Conservation (phyloP, 2,888 invertebrate species). For the Pomacea canaliculata region DNA sequence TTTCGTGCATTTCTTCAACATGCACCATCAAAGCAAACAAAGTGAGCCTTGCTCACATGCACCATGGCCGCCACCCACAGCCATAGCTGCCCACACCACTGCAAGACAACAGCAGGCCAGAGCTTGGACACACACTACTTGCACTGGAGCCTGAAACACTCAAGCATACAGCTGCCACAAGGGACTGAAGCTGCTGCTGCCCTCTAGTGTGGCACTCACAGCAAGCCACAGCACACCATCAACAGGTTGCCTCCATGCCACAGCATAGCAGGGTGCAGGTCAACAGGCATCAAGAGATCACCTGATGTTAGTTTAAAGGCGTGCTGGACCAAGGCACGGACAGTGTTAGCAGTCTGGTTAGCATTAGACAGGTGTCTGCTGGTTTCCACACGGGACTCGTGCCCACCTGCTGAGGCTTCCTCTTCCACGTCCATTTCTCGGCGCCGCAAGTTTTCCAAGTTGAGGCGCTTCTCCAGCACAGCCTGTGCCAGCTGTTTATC, state of each 20-base stretch:
- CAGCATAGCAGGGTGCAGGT: background rate
- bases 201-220: background rate
- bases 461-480: conserved; percentile 62
- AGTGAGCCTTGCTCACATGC: no score
- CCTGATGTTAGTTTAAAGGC: conserved; percentile 22
- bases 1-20: no score
- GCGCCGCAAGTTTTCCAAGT: conserved; percentile 61
- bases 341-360: conserved; percentile 18
- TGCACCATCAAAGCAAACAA: no score
- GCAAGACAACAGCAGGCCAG: background rate
- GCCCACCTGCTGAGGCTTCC: conserved; percentile 50
- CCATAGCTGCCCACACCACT: no score
- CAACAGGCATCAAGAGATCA: conserved; percentile 1
- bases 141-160: background rate
- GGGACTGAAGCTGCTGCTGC: background rate
- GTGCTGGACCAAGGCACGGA: conserved; percentile 18
- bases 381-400: background rate
- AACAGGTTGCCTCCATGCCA: background rate
- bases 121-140: background rate
- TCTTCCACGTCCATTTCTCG: conserved; percentile 57
- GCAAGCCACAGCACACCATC: conserved; percentile 8
- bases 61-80: no score
- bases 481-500: conserved; percentile 47
- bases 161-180: background rate
- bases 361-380: conserved; percentile 3